A percentile compares a stretch with the other conserved stretches of the same genome.
phyloP scores from a whole-genome alignment of 2,113 vertebrate species.

The Gymnocephalus cernua region DNA sequence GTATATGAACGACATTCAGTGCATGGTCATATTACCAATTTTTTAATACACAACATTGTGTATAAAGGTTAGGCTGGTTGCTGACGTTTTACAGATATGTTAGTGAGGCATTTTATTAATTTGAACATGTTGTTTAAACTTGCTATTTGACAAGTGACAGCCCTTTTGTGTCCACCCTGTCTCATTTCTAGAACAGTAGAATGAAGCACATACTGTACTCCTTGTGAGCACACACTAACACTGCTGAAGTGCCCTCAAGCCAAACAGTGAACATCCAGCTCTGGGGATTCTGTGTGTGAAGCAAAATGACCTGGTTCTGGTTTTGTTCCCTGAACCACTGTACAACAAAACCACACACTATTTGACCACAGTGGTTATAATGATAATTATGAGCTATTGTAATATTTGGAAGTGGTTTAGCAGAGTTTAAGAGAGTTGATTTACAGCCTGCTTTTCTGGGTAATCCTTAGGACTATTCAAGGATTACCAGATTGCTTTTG shows the following conservation, averaged over 20 bases:
- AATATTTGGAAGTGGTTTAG: conserved; percentile 32
- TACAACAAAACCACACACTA: conserved; percentile 1
- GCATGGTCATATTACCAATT: too few species aligned
- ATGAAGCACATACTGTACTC: not conserved
- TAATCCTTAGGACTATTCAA: conserved; percentile 18
- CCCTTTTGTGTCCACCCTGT: not conserved
- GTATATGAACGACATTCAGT: too few species aligned
- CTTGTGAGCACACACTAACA: not conserved
- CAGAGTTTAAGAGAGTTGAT: conserved; percentile 7
- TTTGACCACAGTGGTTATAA: conserved; percentile 21
- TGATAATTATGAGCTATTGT: conserved; percentile 23
- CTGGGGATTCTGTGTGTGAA: not conserved
- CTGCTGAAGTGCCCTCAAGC: not conserved
- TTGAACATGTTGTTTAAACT: not conserved
- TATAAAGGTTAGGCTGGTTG: too few species aligned
- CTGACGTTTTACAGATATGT: too few species aligned
- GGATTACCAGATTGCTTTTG: conserved; percentile 36
- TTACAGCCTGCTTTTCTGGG: not conserved
- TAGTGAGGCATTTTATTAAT: not conserved
- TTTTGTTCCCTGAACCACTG: not conserved
- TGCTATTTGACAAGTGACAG: not conserved
- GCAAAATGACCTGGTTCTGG: conserved; percentile 4
- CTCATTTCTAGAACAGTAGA: not conserved
- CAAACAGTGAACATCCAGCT: not conserved
- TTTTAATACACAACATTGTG: too few species aligned